A percentile compares a stretch with the other conserved stretches of the same genome.
Evolutionary conservation across 2,888 invertebrate genomes (phyloP).

Genomic region (Zelleria hepariella): DNA sequence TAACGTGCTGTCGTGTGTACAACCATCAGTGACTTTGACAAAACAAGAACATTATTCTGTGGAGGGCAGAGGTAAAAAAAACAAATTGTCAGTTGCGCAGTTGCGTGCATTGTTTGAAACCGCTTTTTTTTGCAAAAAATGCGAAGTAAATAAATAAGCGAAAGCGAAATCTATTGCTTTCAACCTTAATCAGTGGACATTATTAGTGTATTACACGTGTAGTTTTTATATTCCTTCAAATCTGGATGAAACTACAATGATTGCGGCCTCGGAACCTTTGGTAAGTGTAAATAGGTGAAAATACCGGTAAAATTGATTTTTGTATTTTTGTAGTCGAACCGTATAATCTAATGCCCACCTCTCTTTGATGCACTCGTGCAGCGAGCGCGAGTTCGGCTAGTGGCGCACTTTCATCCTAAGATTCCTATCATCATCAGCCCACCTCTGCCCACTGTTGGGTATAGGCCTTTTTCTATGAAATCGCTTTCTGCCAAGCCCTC

Average conservation of each 20-base stretch:
- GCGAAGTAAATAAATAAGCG: background rate
- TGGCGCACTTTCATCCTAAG: too few relatives aligned
- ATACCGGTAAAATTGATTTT: background rate
- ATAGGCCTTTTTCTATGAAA: background rate
- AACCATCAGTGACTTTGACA: too few relatives aligned
- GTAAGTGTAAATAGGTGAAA: conserved; percentile 51
- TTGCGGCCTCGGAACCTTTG: conserved; percentile 92
- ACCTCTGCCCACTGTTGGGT: too few relatives aligned
- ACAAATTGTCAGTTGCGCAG: too few relatives aligned
- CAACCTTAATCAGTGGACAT: background rate
- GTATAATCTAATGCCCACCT: background rate
- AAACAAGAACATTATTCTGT: too few relatives aligned
- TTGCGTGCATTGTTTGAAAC: too few relatives aligned
- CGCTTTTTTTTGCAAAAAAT: background rate
- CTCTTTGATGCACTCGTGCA: background rate
- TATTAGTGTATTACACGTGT: background rate
- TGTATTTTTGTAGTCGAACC: background rate
- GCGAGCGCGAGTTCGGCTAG: background rate
- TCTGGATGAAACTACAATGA: conserved; percentile 93
- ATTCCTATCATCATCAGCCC: too few relatives aligned
- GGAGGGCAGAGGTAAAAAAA: too few relatives aligned
- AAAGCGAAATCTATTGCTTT: background rate
- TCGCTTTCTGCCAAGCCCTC: background rate
- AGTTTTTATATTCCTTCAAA: conserved; percentile 64
- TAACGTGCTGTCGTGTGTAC: too few relatives aligned